phyloP scores from a whole-genome alignment of 2,888 invertebrate genomes.

The Polymixis flavicincta region DNA sequence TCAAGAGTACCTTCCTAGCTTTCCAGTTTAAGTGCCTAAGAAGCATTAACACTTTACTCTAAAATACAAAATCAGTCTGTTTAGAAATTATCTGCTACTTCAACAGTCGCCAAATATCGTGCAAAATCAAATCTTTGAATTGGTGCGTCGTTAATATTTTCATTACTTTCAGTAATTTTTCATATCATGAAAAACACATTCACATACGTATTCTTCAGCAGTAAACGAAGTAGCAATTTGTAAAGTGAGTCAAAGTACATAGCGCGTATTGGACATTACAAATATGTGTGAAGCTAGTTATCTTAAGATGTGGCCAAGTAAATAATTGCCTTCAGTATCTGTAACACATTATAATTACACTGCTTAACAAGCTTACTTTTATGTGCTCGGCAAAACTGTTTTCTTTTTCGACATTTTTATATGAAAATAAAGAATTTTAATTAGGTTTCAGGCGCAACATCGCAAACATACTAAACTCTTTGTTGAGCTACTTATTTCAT shows the following conservation, averaged over 20 bases:
- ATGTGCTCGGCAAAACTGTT: conserved; percentile 55
- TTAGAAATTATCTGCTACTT: not conserved
- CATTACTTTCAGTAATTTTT: conserved; percentile 17
- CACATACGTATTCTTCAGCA: conserved; percentile 21
- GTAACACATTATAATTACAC: conserved; percentile 60
- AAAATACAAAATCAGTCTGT: not conserved
- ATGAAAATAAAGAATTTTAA: conserved; percentile 43
- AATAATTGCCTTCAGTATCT: conserved; percentile 68
- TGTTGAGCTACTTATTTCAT: conserved; percentile 18
- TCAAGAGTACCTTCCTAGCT: conserved; percentile 5
- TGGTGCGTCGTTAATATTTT: not conserved
- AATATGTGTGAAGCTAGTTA: conserved; percentile 66
- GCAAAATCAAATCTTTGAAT: not conserved
- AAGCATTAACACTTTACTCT: too few species aligned
- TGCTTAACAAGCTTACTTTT: conserved; percentile 64
- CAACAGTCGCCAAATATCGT: not conserved
- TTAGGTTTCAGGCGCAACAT: conserved; percentile 31
- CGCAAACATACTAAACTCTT: conserved; percentile 1
- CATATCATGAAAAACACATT: conserved; percentile 1
- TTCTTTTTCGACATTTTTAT: conserved; percentile 56
- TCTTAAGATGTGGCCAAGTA: conserved; percentile 62
- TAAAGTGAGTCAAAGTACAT: conserved; percentile 63
- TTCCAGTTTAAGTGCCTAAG: not conserved
- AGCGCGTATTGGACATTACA: conserved; percentile 60
- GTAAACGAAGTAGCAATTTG: conserved; percentile 60